Percentiles rank a stretch among this genome's conserved stretches.
phyloP scores from a whole-genome alignment of 2,888 invertebrate species.

The Caprella mutica region DNA sequence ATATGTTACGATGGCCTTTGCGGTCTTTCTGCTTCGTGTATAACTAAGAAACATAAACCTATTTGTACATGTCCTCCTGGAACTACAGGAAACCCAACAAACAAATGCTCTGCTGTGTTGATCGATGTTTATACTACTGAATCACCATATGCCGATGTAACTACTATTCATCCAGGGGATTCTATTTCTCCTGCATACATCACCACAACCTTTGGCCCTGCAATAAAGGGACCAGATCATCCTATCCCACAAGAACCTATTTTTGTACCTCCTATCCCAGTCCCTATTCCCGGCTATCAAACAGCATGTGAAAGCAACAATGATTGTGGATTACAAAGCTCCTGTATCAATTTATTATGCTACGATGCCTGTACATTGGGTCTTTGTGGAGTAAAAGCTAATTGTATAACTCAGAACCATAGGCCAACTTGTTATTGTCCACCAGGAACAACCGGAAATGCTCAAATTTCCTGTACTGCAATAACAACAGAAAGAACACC shows the following conservation, averaged over 20 bases:
- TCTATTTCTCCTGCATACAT: slow-evolving; percentile 5
- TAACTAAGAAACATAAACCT: slow-evolving; percentile 51
- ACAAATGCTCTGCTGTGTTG: slow-evolving; percentile 29
- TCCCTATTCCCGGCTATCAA: slow-evolving; percentile 8
- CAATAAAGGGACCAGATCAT: not conserved
- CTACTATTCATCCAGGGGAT: not conserved
- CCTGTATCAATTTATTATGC: slow-evolving; percentile 37
- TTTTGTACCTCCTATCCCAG: slow-evolving; percentile 9
- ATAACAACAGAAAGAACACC: slow-evolving; percentile 4
- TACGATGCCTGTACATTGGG: slow-evolving; percentile 53
- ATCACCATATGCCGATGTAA: slow-evolving; percentile 9
- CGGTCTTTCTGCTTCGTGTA: slow-evolving; percentile 59
- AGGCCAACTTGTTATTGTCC: slow-evolving; percentile 68
- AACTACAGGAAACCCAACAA: slow-evolving; percentile 31
- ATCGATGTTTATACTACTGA: slow-evolving; percentile 1
- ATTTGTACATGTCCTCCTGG: slow-evolving; percentile 26
- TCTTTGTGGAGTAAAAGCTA: slow-evolving; percentile 68
- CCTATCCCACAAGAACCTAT: slow-evolving; percentile 4
- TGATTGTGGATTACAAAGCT: slow-evolving; percentile 37
- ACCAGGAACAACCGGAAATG: slow-evolving; percentile 66
- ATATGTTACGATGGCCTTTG: slow-evolving; percentile 59
- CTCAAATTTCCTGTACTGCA: slow-evolving; percentile 39
- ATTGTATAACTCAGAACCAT: slow-evolving; percentile 53
- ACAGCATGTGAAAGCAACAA: slow-evolving; percentile 36
- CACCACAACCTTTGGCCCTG: not conserved